Conservation (phyloP, 2,888 invertebrate species). For the Drosophila melanosoma region DNA sequence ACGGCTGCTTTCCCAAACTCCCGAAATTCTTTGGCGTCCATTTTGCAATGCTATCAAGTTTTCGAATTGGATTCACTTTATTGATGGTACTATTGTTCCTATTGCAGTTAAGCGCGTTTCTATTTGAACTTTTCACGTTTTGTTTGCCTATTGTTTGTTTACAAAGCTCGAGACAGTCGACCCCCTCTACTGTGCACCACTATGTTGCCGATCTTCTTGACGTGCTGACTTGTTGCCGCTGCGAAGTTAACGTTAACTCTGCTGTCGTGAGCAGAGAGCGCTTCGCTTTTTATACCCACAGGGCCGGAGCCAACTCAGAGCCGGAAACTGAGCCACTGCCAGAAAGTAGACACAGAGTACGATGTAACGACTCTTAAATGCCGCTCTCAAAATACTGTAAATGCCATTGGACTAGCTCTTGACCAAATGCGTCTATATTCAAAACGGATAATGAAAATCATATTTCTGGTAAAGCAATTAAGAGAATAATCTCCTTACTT, state of each 20-base stretch:
- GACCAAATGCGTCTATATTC: slow-evolving; percentile 12
- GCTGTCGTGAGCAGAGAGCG: slow-evolving; percentile 20
- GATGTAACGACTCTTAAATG: slow-evolving; percentile 22
- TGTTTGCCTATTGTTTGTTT: slow-evolving; percentile 59
- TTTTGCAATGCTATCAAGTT: slow-evolving; percentile 77
- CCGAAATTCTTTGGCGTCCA: slow-evolving; percentile 92
- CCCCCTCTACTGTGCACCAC: slow-evolving; percentile 4
- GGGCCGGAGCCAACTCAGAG: slow-evolving; percentile 12
- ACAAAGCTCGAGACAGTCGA: slow-evolving; percentile 35
- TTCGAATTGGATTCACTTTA: slow-evolving; percentile 5
- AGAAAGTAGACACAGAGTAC: not conserved
- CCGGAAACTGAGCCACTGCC: not conserved
- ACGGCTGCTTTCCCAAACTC: slow-evolving; percentile 95
- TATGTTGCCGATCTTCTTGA: slow-evolving; percentile 8
- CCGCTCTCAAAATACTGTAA: not conserved
- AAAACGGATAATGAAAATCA: slow-evolving; percentile 2
- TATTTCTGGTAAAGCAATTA: slow-evolving; percentile 9
- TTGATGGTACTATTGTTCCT: slow-evolving; percentile 4
- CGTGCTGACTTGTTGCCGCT: slow-evolving; percentile 20
- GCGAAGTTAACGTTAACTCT: slow-evolving; percentile 35
- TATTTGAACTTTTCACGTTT: slow-evolving; percentile 69
- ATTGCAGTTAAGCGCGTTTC: slow-evolving; percentile 45
- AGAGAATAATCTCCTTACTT: slow-evolving; percentile 24
- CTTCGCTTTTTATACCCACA: slow-evolving; percentile 42
- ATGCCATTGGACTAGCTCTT: slow-evolving; percentile 13